Conservation (phyloP, 23 tunicate genomes). For the Halocynthia roretzi region DNA sequence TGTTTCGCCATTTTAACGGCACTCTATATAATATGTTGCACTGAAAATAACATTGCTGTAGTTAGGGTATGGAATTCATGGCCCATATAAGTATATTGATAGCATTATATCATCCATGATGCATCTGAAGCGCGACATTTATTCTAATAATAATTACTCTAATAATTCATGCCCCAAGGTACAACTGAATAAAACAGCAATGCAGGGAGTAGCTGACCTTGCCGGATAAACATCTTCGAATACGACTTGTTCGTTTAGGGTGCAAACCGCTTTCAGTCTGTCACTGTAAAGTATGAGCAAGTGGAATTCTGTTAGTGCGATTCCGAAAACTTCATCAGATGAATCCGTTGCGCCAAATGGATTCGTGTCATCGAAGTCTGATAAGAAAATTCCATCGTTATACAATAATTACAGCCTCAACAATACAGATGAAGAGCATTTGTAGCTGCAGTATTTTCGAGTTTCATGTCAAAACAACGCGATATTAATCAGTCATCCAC, state of each 20-base stretch:
- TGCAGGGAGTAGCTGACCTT: slow-evolving; percentile 30
- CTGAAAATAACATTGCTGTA: neutral
- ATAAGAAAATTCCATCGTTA: neutral
- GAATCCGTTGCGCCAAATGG: slow-evolving; percentile 34
- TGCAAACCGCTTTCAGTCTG: slow-evolving; percentile 52
- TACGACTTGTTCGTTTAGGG: slow-evolving; percentile 67
- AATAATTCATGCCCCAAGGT: too few relatives aligned
- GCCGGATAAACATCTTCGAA: slow-evolving; percentile 70
- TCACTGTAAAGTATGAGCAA: slow-evolving; percentile 53
- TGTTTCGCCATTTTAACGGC: neutral
- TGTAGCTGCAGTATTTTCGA: too few relatives aligned
- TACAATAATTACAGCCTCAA: neutral
- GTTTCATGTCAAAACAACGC: too few relatives aligned
- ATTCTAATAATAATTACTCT: too few relatives aligned
- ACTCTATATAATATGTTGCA: neutral
- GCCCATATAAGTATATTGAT: too few relatives aligned
- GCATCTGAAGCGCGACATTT: too few relatives aligned
- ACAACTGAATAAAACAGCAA: too few relatives aligned
- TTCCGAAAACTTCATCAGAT: slow-evolving; percentile 32
- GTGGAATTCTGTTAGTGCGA: slow-evolving; percentile 72
- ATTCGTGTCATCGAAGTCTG: slow-evolving; percentile 18
- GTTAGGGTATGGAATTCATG: neutral
- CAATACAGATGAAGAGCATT: neutral
- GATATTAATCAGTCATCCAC: neutral
- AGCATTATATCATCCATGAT: too few relatives aligned